These are phyloP conservation scores for Otus sunia DNA, from an alignment of 2,113 vertebrate genomes.

Conservation along the genomic window DNA sequence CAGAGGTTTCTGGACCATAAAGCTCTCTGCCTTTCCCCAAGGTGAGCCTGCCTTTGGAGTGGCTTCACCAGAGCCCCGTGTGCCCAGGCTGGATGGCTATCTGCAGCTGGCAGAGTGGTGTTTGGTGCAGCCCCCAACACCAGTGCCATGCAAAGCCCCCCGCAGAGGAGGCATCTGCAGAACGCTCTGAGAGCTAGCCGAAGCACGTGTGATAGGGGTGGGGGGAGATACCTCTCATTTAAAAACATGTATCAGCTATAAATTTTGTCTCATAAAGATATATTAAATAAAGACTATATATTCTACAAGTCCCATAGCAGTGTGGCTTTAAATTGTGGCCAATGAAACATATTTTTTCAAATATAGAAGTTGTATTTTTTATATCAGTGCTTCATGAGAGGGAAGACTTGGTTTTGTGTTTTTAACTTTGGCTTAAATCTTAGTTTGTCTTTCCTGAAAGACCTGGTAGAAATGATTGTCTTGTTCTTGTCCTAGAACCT, in stretches of 20 bases:
- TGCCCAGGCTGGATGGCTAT: neutral
- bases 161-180: accelerated
- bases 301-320: neutral
- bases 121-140: neutral
- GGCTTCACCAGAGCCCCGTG: neutral
- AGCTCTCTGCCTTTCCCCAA: neutral
- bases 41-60: neutral
- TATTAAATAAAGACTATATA: slow-evolving; percentile 43
- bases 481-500: neutral
- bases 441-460: slow-evolving; percentile 14
- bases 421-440: neutral
- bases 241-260: neutral
- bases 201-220: neutral
- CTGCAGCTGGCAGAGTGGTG: neutral
- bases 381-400: neutral
- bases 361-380: slow-evolving; percentile 58
- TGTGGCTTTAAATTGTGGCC: slow-evolving; percentile 21
- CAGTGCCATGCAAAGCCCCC: accelerated
- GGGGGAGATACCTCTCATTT: neutral
- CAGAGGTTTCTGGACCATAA: neutral
- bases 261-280: slow-evolving; percentile 5
- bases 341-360: slow-evolving; percentile 34
- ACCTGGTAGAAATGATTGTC: neutral
- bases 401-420: neutral
- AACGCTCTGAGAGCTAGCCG: neutral